Percentiles rank a stretch among this genome's conserved stretches.
Evolutionary conservation across 1,140 invertebrate species (phyloP).

Genomic region (Bombus picipes): DNA sequence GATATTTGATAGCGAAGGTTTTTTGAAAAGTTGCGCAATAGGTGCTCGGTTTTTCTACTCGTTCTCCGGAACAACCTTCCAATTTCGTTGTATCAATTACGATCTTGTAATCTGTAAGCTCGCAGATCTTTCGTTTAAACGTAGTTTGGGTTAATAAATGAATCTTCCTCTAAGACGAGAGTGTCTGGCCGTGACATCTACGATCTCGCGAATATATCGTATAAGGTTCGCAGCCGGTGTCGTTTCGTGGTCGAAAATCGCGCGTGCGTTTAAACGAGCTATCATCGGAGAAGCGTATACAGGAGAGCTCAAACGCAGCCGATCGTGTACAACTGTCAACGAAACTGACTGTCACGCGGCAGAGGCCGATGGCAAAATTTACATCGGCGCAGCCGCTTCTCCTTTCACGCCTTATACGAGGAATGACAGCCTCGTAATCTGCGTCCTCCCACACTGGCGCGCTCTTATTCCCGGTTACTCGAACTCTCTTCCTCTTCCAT

Average conservation of each 20-base stretch:
- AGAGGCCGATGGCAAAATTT: constrained; percentile 58
- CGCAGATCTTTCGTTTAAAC: no score
- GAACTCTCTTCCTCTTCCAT: background rate
- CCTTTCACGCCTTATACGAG: constrained; percentile 67
- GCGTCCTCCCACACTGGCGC: constrained; percentile 66
- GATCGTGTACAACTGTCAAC: constrained; percentile 55
- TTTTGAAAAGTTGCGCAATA: background rate
- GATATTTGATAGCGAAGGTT: background rate
- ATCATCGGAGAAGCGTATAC: constrained; percentile 17
- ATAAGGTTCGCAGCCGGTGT: no score
- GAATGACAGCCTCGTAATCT: constrained; percentile 68
- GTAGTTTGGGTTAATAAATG: no score
- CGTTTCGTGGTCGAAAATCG: constrained; percentile 9
- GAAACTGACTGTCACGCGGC: constrained; percentile 50
- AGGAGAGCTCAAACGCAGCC: constrained; percentile 27
- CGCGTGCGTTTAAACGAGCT: constrained; percentile 14
- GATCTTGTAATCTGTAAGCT: background rate
- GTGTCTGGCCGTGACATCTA: no score
- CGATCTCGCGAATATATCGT: no score
- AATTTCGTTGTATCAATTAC: background rate
- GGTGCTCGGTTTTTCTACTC: no score
- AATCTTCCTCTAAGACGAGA: no score
- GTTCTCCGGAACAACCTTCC: background rate
- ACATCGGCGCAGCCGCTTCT: constrained; percentile 61
- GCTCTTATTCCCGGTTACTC: constrained; percentile 34